Percentiles rank a stretch among this genome's conserved stretches.
Evolutionary conservation across 2,797 vertebrate genomes (phyloP).

Genomic region (Pangasius mekongensis): DNA sequence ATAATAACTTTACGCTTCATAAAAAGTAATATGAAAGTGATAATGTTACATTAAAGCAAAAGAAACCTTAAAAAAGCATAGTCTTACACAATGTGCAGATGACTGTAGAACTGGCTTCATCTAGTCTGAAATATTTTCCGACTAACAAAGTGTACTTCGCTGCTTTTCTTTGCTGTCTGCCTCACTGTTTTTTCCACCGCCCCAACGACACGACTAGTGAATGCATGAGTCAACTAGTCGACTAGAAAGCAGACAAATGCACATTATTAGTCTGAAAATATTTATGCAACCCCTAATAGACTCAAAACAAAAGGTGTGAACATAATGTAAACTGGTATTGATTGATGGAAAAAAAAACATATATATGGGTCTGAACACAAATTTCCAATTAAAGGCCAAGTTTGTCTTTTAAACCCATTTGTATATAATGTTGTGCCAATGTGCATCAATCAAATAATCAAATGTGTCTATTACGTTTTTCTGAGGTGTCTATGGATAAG

Average conservation of each 20-base stretch:
- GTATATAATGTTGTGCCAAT: neutral
- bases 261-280: conserved; percentile 10
- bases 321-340: neutral
- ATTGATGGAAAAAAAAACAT: neutral
- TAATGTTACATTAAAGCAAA: neutral
- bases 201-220: neutral
- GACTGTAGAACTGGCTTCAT: neutral
- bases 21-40: neutral
- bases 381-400: neutral
- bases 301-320: neutral
- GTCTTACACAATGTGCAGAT: neutral
- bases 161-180: conserved; percentile 4
- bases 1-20: neutral
- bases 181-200: neutral
- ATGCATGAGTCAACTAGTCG: neutral
- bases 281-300: neutral
- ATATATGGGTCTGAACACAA: neutral
- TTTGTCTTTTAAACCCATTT: neutral
- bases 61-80: neutral
- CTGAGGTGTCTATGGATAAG: neutral
- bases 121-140: neutral
- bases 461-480: neutral
- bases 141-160: neutral
- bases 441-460: neutral
- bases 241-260: neutral